Evolutionary conservation across 2,113 vertebrate genomes (phyloP), one percentile per base, ranked within the genome.

Genomic region (Amblyopsis rosae): DNA sequence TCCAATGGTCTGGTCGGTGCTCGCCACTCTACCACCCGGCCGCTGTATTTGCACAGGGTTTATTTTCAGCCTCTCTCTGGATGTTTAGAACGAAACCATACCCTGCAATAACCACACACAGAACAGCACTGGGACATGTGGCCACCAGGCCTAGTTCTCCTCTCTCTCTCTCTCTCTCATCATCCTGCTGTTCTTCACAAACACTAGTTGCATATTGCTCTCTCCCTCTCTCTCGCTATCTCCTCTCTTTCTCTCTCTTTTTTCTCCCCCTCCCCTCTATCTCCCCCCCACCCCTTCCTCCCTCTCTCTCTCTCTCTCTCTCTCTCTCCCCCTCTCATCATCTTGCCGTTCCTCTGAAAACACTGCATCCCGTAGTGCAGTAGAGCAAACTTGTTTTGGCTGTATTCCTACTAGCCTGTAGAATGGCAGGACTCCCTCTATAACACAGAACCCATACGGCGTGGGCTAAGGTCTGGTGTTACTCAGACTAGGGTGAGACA

Each of bases 71-170:
- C 77, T 76, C 74, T 70, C 67, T 15, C 19, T 88, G 67, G 51
- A 81, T 77, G 75, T 92, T 92, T 86, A 88, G 81, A 80, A 86
- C 83, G 67, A 90, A 89, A 86, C 72, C 75, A 71, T 76, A 80
- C 70, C 84, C 85, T 69, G 72, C 81, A 76, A 76, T 84, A 86
- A 80, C 82, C 84, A 69, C 53, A 80, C 76, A 45, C 73, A 47
- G 77, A 89, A 76, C 83, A 72, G 59, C 69, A 82, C 74, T 79
- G 59, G 87, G 83, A 92, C 92, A 93, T 93, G 90, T 93, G 92
- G 92, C 86, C 85, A 88, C 90, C 92, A 93, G 91, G 87, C 82
- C 82, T 50, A 46, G 65, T 65, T 59, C 33, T 77, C 19, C 58
- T 49, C 64, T 67, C 59, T 75, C 46, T 32, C 16, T 54, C 17